Conservation (phyloP, 1,140 invertebrate species). For the Copidosoma floridanum region DNA sequence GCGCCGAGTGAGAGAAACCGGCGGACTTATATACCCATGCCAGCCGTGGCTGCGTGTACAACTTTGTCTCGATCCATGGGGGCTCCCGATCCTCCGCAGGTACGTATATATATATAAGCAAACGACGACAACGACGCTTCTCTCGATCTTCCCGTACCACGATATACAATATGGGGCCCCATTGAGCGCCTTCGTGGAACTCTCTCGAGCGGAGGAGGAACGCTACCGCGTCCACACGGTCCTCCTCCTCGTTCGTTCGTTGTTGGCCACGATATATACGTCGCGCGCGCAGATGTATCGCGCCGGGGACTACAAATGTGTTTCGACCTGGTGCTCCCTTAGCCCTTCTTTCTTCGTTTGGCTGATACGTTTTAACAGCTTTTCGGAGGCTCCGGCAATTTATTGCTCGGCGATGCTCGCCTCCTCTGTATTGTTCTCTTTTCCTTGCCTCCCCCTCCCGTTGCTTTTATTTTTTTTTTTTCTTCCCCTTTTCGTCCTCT, state of each 20-base stretch:
- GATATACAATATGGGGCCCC: slow-evolving; percentile 10
- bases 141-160: background rate
- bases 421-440: background rate
- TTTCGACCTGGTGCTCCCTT: too few relatives aligned
- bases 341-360: too few relatives aligned
- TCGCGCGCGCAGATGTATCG: slow-evolving; percentile 2
- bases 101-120: too few relatives aligned
- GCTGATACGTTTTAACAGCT: slow-evolving; percentile 6
- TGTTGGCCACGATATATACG: background rate
- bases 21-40: background rate
- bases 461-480: too few relatives aligned
- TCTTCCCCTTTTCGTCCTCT: too few relatives aligned
- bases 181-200: slow-evolving; percentile 24
- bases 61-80: slow-evolving; percentile 22
- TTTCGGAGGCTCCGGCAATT: background rate
- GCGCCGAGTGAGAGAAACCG: too few relatives aligned
- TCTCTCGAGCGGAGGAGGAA: background rate
- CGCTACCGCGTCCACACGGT: too few relatives aligned
- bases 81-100: background rate
- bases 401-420: background rate
- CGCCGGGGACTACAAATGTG: slow-evolving; percentile 2
- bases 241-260: too few relatives aligned
- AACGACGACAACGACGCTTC: too few relatives aligned
- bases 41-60: background rate
- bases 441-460: slow-evolving; percentile 29